Base-by-base conservation (phyloP, 2,888 invertebrate species). In the Eledone cirrhosa region DNA sequence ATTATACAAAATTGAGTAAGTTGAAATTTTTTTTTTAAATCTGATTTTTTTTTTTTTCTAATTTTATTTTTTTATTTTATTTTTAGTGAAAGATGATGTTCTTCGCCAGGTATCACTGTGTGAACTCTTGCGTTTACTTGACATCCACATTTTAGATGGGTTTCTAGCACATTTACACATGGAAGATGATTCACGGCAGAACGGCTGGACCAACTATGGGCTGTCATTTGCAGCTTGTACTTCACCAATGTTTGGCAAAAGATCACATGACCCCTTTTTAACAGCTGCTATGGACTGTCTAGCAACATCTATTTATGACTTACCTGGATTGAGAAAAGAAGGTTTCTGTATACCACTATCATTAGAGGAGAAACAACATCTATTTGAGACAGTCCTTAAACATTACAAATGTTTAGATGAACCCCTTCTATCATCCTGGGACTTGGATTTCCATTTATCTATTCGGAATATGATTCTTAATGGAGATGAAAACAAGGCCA, bases 111-210 rank as follows among this genome's bases (percentile, higher is more conserved):
- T 88, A 33, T 89, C 89, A 1, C 83, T 90, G 63, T 84, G 87
- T 47, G 87, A 88, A 79, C 84, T 90, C 8, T 82, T 90, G 41
- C 87, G 86, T 13, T 80, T 89, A 27, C 84, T 90, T 7, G 90
- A 90, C 77, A 82, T 90, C n/a, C 88, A 89, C 14, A 86, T 90
- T 77, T 83, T 90, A 67, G 90, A 90, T 63, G 87, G 87, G 27
- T 82, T 88, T 31, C 82, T 89, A 19, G 48, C 84, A 83, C 33
- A 84, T 82, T 69, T 82, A 83, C 48, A 77, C 31, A 80, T 80
- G 77, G 78, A 78, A 31, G 83, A 86, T 79, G 86, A 86, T 80
- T 86, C 87, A 76, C 86, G 86, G 79, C 84, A 85, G 19, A 84
- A 86, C 13, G 72, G 72, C 22, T 72, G 31, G 86, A 86, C 76